Conservation (phyloP, 2,888 invertebrate genomes). For the Dynastes grantii region DNA sequence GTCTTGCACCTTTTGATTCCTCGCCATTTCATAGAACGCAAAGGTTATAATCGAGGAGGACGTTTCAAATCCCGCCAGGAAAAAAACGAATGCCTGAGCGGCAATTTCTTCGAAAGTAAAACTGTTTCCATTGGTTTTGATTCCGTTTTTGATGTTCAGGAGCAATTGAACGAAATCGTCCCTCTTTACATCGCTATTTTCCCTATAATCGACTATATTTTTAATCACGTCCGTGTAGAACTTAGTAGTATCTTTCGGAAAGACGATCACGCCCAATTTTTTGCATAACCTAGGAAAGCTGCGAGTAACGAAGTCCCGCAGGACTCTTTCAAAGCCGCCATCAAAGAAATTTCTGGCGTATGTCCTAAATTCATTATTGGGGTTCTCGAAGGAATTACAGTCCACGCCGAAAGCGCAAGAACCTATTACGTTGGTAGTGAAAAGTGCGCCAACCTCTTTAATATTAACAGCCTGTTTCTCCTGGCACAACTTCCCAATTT, state of each 20-base stretch:
- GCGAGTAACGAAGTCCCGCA: conserved; percentile 32
- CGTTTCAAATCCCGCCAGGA: conserved; percentile 70
- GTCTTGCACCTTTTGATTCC: conserved; percentile 67
- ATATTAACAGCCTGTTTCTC: conserved; percentile 19
- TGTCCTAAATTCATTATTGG: conserved; percentile 24
- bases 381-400: conserved; percentile 35
- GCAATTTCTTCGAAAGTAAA: conserved; percentile 54
- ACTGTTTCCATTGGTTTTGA: not conserved
- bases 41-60: conserved; percentile 67
- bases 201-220: conserved; percentile 59
- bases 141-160: conserved; percentile 58
- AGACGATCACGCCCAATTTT: conserved; percentile 52
- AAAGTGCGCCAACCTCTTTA: conserved; percentile 27
- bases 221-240: conserved; percentile 62
- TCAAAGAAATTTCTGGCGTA: conserved; percentile 5
- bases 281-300: conserved; percentile 55
- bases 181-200: conserved; percentile 55
- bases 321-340: not conserved
- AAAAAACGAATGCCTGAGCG: conserved; percentile 68
- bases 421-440: conserved; percentile 41
- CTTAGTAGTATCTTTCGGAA: conserved; percentile 57
- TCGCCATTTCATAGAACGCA: conserved; percentile 66
- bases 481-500: not conserved
- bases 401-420: conserved; percentile 44
- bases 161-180: conserved; percentile 66